Evolutionary conservation across 2,888 invertebrate species (phyloP).

Genomic region (Prostheceraeus crozeri): DNA sequence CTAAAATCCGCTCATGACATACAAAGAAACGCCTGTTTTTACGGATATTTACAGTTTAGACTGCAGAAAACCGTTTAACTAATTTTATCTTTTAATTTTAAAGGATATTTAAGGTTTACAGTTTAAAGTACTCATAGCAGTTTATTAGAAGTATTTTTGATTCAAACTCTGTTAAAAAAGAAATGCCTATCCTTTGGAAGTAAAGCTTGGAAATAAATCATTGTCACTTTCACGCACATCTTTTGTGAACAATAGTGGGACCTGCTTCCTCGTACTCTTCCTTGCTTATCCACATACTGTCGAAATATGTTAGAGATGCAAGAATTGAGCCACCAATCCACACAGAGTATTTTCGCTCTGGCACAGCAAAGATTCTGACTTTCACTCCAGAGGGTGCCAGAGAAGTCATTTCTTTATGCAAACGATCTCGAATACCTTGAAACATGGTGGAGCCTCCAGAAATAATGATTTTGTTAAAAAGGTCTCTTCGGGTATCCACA

Average conservation of each 20-base stretch:
- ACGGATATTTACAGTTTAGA: too few species aligned
- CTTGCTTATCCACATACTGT: constrained; percentile 20
- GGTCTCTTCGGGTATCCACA: constrained; percentile 35
- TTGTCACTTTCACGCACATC: too few species aligned
- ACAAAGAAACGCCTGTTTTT: too few species aligned
- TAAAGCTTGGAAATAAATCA: too few species aligned
- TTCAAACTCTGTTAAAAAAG: too few species aligned
- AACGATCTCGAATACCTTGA: neutral
- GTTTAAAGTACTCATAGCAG: too few species aligned
- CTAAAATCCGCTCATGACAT: too few species aligned
- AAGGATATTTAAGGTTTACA: too few species aligned
- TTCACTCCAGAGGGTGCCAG: constrained; percentile 59
- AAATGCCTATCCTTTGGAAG: too few species aligned
- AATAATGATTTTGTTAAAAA: constrained; percentile 38
- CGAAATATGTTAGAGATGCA: neutral
- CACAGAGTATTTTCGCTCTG: neutral
- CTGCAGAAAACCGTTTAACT: too few species aligned
- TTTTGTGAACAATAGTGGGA: constrained; percentile 2
- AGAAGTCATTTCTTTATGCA: constrained; percentile 16
- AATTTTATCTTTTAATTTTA: too few species aligned
- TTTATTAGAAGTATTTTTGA: too few species aligned
- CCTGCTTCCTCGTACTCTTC: constrained; percentile 12
- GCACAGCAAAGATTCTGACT: constrained; percentile 43
- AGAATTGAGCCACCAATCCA: constrained; percentile 28
- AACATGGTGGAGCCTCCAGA: constrained; percentile 49